A percentile compares a stretch with the other conserved stretches of the same genome.
phyloP scores from a whole-genome alignment of 2,797 vertebrate species.

The Sebastolobus alascanus region DNA sequence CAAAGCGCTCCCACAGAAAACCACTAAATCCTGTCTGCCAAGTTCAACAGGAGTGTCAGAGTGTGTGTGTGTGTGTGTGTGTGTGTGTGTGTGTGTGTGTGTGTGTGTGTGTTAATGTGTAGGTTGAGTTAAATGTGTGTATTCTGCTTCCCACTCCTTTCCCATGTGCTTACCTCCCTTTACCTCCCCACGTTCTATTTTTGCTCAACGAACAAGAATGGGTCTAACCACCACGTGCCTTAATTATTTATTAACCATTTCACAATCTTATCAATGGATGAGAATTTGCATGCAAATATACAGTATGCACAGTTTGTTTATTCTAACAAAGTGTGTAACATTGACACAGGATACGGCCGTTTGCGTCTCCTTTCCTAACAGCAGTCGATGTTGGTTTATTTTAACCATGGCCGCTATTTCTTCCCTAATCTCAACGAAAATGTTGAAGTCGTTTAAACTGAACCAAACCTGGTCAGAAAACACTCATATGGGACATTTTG shows the following conservation, averaged over 20 bases:
- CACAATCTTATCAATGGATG: neutral
- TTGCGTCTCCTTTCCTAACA: neutral
- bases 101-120: slow-evolving; percentile 35
- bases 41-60: slow-evolving; percentile 64
- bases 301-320: neutral
- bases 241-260: slow-evolving; percentile 27
- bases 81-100: slow-evolving; percentile 27
- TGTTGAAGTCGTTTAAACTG: neutral
- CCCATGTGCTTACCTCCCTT: slow-evolving; percentile 57
- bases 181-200: slow-evolving; percentile 3
- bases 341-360: too few species aligned
- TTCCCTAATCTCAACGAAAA: neutral
- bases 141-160: slow-evolving; percentile 73
- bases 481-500: neutral
- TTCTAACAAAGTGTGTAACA: neutral
- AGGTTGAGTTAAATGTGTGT: slow-evolving; percentile 45
- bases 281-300: neutral
- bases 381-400: neutral
- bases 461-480: neutral
- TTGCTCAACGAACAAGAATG: slow-evolving; percentile 5
- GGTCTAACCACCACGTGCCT: neutral
- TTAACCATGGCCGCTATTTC: neutral
- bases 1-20: slow-evolving; percentile 68
- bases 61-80: slow-evolving; percentile 24
- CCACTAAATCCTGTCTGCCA: slow-evolving; percentile 65